Base-by-base conservation (phyloP, 2,888 invertebrate species). In the Oeneis ivallda region DNA sequence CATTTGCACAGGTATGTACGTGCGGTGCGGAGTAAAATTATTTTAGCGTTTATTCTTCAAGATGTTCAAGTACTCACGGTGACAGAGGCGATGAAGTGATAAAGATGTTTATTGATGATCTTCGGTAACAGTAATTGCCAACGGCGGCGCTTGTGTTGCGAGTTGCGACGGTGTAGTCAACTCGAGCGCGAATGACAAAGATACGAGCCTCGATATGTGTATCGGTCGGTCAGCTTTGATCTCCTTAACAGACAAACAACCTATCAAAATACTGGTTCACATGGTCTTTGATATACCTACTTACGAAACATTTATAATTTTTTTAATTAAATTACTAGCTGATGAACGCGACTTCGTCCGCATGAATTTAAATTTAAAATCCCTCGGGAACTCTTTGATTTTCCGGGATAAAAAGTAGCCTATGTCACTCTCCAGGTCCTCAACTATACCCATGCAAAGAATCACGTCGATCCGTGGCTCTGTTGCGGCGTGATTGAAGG, bases 21-120 rank as follows among this genome's bases (percentile, higher is more conserved):
- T 4, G 8, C 13, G 15, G 41, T 26, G 52, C 47, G 10, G 19
- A 26, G 39, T 50, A n/a, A 52, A 62, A 43, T 32, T 26, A 62
- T 64, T 49, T 43, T 5, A 58, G 43, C 53, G 53, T 62, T 45
- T 62, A 62, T 62, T 17, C 54, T 45, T 81, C 82, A 84, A 81
- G 85, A 82, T 82, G 82, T 86, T 79, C 85, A 84, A 86, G 84
- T 83, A 81, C 84, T 77, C 78, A 73, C 76, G 79, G 80, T 85
- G 88, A 88, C 89, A 83, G 80, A 80, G 79, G 79, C 83, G 91
- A 92, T 92, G 87, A 86, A 87, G 86, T 87, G 91, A 92, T 92
- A 89, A 90, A 89, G 84, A 82, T 87, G 86, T 88, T 89, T 90
- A 91, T 89, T 91, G 88, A 91, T 91, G 90, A 90, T 91, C 88